phyloP scores from a whole-genome alignment of 2,888 invertebrate species.

The Ophion costatus region DNA sequence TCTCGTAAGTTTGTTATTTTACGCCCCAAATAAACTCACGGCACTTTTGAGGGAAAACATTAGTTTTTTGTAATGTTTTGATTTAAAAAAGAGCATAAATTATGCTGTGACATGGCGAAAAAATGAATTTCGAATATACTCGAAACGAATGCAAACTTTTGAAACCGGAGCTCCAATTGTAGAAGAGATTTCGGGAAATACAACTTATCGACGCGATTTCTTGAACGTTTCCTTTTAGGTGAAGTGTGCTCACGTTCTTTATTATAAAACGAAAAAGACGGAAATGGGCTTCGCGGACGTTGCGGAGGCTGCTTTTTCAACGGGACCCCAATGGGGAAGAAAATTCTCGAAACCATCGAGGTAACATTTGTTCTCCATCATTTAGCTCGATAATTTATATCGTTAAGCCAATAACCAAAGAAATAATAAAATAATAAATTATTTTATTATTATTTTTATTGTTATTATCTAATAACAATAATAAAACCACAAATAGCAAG shows the following conservation, averaged over 20 bases:
- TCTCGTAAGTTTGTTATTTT: conserved; percentile 86
- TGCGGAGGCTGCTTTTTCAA: conserved; percentile 91
- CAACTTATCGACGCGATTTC: background rate
- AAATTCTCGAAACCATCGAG: conserved; percentile 87
- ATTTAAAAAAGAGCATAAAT: background rate
- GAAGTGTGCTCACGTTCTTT: conserved; percentile 92
- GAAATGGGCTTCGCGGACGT: conserved; percentile 95
- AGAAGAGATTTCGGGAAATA: background rate
- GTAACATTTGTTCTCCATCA: conserved; percentile 80
- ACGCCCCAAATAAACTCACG: background rate
- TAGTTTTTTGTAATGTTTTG: background rate
- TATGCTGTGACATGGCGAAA: background rate
- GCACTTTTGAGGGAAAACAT: no score
- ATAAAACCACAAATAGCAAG: no score
- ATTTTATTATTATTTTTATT: no score
- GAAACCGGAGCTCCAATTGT: background rate
- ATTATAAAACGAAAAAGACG: conserved; percentile 88
- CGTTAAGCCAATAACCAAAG: no score
- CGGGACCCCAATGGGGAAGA: conserved; percentile 89
- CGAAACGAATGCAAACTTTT: no score
- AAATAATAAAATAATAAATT: no score
- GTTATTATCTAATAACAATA: no score
- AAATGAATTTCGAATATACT: no score
- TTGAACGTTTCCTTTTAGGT: conserved; percentile 84
- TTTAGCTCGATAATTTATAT: no score